phyloP scores from a whole-genome alignment of 1,140 invertebrate species.

The Hylyphantes graminicola region DNA sequence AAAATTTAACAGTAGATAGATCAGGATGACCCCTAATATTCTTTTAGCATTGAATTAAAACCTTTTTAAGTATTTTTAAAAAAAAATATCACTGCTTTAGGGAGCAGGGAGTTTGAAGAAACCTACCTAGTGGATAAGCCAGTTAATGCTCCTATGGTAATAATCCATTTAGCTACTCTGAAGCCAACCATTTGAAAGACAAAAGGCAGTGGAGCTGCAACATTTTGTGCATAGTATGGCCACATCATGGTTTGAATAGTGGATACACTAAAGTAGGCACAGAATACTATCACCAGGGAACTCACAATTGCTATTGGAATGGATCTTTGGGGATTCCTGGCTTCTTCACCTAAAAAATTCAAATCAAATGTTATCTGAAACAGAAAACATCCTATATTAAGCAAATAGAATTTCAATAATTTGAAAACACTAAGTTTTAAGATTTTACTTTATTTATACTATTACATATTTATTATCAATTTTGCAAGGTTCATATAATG shows the following conservation, averaged over 20 bases:
- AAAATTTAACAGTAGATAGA: too few relatives aligned
- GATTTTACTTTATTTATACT: too few relatives aligned
- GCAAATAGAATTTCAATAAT: too few relatives aligned
- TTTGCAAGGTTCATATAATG: too few relatives aligned
- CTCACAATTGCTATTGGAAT: slow-evolving; percentile 88
- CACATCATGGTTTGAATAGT: slow-evolving; percentile 88
- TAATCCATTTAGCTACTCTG: slow-evolving; percentile 80
- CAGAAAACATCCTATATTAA: too few relatives aligned
- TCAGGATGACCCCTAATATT: too few relatives aligned
- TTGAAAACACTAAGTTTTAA: too few relatives aligned
- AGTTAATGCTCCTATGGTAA: slow-evolving; percentile 80
- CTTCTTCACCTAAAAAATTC: slow-evolving; percentile 78
- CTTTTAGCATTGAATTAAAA: too few relatives aligned
- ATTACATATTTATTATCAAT: too few relatives aligned
- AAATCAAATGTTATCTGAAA: neutral
- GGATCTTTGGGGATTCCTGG: slow-evolving; percentile 86
- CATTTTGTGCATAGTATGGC: slow-evolving; percentile 78
- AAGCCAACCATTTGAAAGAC: slow-evolving; percentile 79
- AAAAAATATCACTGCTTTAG: too few relatives aligned
- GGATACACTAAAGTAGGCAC: slow-evolving; percentile 87
- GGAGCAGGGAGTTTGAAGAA: neutral
- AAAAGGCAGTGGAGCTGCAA: slow-evolving; percentile 78
- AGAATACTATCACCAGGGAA: slow-evolving; percentile 81
- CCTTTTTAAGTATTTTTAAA: too few relatives aligned
- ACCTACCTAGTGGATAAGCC: slow-evolving; percentile 77